These are phyloP conservation scores for Neodiprion lecontei DNA, from an alignment of 1,140 invertebrate species.

Conservation along the genomic window DNA sequence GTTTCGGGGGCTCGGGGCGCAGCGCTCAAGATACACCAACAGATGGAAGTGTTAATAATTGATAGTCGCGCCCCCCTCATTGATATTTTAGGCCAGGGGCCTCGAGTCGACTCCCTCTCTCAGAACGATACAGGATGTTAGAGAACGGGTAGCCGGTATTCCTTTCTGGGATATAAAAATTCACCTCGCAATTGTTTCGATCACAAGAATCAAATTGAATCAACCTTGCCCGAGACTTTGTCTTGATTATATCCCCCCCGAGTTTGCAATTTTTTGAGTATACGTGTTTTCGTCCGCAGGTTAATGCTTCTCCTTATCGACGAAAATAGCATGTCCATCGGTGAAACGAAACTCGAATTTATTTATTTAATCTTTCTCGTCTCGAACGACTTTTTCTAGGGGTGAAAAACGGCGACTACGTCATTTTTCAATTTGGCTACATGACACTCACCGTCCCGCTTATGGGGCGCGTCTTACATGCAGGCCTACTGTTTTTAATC, in stretches of 20 bases:
- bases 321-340: no score
- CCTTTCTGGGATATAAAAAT: neutral
- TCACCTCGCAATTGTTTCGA: no score
- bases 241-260: neutral
- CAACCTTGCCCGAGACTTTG: neutral
- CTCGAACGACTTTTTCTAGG: neutral
- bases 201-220: no score
- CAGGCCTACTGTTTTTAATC: conserved; percentile 43
- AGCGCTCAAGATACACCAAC: conserved; percentile 48
- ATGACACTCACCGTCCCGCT: neutral
- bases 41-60: conserved; percentile 61
- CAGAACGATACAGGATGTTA: neutral
- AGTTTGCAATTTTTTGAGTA: neutral
- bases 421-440: neutral
- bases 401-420: neutral
- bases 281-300: neutral
- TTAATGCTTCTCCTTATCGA: neutral
- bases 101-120: neutral
- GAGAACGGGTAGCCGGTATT: neutral
- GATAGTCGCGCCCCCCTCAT: conserved; percentile 51
- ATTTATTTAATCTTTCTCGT: no score
- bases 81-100: conserved; percentile 33
- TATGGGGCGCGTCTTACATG: neutral
- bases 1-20: conserved; percentile 16
- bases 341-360: no score